These are phyloP conservation scores for Chaunax sp. DNA, from an alignment of 2,797 vertebrate species.

Conservation along the genomic window DNA sequence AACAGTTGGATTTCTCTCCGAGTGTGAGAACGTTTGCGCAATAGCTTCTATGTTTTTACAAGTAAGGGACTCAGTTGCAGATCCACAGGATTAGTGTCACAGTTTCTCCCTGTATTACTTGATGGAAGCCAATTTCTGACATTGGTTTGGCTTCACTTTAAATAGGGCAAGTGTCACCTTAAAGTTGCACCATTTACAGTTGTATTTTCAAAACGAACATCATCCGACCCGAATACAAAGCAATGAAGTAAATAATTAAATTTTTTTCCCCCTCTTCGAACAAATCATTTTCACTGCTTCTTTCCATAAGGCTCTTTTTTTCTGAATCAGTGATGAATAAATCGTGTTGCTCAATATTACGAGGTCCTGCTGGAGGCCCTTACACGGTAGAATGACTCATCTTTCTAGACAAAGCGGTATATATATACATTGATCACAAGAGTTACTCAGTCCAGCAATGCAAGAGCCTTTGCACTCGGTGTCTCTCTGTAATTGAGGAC, in stretches of 20 bases:
- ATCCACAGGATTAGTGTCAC: not conserved
- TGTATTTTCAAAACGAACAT: not conserved
- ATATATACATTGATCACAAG: slow-evolving; percentile 36
- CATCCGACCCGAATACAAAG: not conserved
- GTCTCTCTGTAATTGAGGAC: slow-evolving; percentile 76
- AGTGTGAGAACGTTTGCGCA: not conserved
- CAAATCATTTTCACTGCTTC: too few species aligned
- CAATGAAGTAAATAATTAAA: not conserved
- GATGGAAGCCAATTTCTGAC: not conserved
- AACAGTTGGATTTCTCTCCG: slow-evolving; percentile 14
- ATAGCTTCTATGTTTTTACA: not conserved
- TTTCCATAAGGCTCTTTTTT: slow-evolving; percentile 2
- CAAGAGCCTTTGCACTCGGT: slow-evolving; percentile 54
- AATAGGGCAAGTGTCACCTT: not conserved
- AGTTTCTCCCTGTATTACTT: not conserved
- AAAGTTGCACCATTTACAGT: not conserved
- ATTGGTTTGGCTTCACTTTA: too few species aligned
- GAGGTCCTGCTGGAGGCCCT: slow-evolving; percentile 12
- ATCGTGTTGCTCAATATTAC: slow-evolving; percentile 17
- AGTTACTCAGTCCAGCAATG: slow-evolving; percentile 45
- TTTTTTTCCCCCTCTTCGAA: too few species aligned
- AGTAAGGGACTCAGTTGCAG: not conserved
- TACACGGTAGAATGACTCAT: slow-evolving; percentile 45
- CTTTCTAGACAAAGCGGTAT: slow-evolving; percentile 22
- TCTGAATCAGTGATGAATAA: slow-evolving; percentile 17